A percentile compares a stretch with the other conserved stretches of the same genome.
Evolutionary conservation across 1,140 invertebrate species (phyloP).

Genomic region (Hypsibius dujardini): DNA sequence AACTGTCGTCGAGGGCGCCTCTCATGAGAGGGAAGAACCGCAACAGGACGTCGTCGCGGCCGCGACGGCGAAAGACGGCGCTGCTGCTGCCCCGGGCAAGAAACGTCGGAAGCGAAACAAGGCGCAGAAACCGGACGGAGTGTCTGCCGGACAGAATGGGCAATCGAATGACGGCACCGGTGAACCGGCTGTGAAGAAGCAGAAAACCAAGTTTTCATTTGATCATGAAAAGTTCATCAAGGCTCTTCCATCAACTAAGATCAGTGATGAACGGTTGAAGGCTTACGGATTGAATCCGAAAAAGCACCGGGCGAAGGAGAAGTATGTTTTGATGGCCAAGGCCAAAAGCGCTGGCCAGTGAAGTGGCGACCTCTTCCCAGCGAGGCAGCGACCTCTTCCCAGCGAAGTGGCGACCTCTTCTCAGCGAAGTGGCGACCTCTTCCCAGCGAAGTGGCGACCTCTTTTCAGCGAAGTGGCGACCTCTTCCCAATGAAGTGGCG

Average conservation of each 20-base stretch:
- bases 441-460: too few relatives aligned
- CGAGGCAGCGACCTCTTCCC: too few relatives aligned
- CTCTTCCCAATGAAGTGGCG: too few relatives aligned
- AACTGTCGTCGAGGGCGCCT: neutral
- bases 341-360: neutral
- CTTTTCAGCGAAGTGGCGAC: too few relatives aligned
- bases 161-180: neutral
- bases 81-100: constrained; percentile 21
- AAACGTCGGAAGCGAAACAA: constrained; percentile 23
- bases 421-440: too few relatives aligned
- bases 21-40: neutral
- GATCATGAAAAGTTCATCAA: constrained; percentile 5
- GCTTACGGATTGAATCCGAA: constrained; percentile 81
- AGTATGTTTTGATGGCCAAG: constrained; percentile 15
- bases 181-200: neutral
- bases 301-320: neutral
- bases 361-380: too few relatives aligned
- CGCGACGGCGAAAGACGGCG: neutral
- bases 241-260: neutral
- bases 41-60: constrained; percentile 21
- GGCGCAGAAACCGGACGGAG: constrained; percentile 19
- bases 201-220: neutral
- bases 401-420: too few relatives aligned
- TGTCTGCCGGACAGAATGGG: neutral
- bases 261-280: constrained; percentile 50